phyloP scores from a whole-genome alignment of 1,140 invertebrate genomes.

The Pseudomyrmex sp. region DNA sequence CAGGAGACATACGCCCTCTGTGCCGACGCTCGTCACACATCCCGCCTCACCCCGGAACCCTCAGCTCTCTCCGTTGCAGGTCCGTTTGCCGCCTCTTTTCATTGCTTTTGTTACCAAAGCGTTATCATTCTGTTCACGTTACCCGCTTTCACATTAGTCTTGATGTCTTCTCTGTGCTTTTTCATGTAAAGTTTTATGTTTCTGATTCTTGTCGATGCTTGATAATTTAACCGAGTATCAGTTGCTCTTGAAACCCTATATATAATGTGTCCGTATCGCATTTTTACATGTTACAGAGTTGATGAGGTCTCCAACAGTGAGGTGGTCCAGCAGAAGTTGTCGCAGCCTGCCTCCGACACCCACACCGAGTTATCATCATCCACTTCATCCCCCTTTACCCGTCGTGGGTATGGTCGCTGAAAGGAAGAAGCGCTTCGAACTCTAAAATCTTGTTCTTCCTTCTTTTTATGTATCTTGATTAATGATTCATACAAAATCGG shows the following conservation, averaged over 20 bases:
- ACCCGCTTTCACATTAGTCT: constrained; percentile 10
- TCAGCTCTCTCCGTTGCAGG: constrained; percentile 87
- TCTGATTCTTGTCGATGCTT: background rate
- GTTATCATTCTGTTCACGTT: background rate
- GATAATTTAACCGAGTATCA: background rate
- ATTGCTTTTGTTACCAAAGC: constrained; percentile 29
- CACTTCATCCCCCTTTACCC: constrained; percentile 84
- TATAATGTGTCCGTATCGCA: background rate
- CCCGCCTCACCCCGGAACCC: constrained; percentile 85
- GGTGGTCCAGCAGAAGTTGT: constrained; percentile 83
- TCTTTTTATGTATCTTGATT: background rate
- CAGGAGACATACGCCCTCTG: constrained; percentile 77
- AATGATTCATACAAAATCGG: background rate
- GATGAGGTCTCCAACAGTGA: constrained; percentile 84
- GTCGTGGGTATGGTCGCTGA: constrained; percentile 89
- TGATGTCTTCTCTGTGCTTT: background rate
- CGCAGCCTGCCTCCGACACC: constrained; percentile 83
- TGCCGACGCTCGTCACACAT: constrained; percentile 76
- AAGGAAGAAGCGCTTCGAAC: constrained; percentile 89
- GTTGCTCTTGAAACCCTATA: background rate
- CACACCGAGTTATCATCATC: constrained; percentile 80
- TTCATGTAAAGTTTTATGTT: background rate
- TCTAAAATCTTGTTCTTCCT: constrained; percentile 73
- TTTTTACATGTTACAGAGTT: constrained; percentile 82
- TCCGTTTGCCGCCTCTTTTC: constrained; percentile 71